phyloP scores from a whole-genome alignment of 2,113 vertebrate species.

The Heterotis niloticus region DNA sequence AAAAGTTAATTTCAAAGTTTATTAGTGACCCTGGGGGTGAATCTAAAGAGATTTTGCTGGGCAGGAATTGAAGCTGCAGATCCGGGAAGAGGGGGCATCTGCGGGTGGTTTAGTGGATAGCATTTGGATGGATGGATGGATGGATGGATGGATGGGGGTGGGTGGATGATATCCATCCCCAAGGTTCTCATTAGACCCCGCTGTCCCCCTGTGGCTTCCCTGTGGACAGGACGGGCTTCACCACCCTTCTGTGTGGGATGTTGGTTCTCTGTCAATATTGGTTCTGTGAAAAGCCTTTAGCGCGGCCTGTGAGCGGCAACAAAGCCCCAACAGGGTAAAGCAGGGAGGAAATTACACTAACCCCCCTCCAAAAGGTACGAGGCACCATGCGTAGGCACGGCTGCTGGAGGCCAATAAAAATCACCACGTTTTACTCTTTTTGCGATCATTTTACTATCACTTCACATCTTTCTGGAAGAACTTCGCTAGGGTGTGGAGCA shows the following conservation, averaged over 20 bases:
- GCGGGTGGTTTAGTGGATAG: background rate
- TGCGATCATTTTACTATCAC: too few species aligned
- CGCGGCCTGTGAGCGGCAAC: background rate
- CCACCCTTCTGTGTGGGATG: background rate
- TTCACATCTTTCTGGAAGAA: too few species aligned
- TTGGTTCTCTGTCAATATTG: slow-evolving; percentile 17
- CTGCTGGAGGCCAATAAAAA: background rate
- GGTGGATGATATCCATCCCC: background rate
- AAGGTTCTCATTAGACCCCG: background rate
- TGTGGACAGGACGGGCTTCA: background rate
- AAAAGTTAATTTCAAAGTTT: slow-evolving; percentile 39
- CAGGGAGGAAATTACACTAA: background rate
- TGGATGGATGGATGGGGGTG: background rate
- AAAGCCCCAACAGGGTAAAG: background rate
- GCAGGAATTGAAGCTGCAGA: slow-evolving; percentile 19
- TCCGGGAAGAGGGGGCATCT: background rate
- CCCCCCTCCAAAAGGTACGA: slow-evolving; percentile 9
- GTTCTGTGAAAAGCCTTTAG: slow-evolving; percentile 20
- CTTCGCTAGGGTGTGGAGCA: too few species aligned
- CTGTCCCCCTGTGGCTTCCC: background rate
- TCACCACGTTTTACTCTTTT: background rate
- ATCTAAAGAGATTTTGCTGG: slow-evolving; percentile 23
- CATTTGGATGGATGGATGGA: background rate
- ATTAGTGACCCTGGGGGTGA: slow-evolving; percentile 24
- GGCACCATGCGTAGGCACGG: background rate